Evolutionary conservation across 2,797 vertebrate genomes (phyloP).

Genomic region (Toxotes lorentzi): DNA sequence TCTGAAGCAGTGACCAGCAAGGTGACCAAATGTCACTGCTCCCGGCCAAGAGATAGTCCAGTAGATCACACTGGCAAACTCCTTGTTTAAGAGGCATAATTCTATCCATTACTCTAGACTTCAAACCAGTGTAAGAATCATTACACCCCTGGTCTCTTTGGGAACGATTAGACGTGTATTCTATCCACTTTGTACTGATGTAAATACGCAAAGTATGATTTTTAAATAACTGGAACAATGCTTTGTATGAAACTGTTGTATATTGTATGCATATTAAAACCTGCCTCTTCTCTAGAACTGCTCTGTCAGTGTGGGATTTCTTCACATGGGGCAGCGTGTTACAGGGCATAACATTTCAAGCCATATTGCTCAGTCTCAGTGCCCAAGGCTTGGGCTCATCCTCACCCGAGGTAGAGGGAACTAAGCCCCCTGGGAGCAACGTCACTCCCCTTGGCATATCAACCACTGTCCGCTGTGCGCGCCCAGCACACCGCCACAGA

Average conservation of each 20-base stretch:
- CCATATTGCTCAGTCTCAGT: conserved; percentile 36
- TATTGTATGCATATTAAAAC: not conserved
- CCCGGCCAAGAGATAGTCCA: no score
- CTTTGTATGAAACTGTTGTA: not conserved
- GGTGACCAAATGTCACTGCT: no score
- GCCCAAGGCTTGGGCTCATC: conserved; percentile 79
- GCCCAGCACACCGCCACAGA: conserved; percentile 79
- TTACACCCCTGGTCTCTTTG: not conserved
- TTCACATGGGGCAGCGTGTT: not conserved
- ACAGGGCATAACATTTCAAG: not conserved
- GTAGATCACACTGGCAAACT: not conserved
- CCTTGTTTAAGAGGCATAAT: not conserved
- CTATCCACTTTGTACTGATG: no score
- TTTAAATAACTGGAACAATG: not conserved
- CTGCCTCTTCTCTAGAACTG: not conserved
- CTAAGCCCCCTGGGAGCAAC: conserved; percentile 85
- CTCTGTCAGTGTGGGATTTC: not conserved
- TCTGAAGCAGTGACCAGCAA: no score
- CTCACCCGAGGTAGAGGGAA: conserved; percentile 86
- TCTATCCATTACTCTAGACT: not conserved
- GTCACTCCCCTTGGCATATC: conserved; percentile 83
- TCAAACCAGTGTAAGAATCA: not conserved
- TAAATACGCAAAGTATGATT: no score
- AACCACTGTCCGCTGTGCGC: conserved; percentile 82
- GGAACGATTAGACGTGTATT: not conserved